Base-by-base conservation (phyloP, 2,113 vertebrate genomes). In the Elephas maximus region DNA sequence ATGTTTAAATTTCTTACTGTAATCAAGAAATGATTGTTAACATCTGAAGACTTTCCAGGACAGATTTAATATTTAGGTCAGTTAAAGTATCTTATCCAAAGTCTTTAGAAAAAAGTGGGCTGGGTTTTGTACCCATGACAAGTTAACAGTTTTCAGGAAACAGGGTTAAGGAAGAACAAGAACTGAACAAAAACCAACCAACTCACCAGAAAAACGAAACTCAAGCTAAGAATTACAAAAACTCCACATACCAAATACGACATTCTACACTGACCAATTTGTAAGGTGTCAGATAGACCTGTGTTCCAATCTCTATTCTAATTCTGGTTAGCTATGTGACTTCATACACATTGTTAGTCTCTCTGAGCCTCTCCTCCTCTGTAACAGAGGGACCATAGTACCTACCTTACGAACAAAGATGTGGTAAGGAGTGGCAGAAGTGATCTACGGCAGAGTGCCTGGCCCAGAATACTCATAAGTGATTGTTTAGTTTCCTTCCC, bases 51-150 rank as follows among this genome's bases (percentile, higher is more conserved):
- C 33, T 84, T 63, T 83, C 45, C 23, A 79, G 60, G 51, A 80
- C 89, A 88, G 73, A 82, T 86, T 91, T 95, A 82, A 48, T 67
- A 45, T 93, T 95, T 92, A 96, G 21, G 4, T 91, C 23, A 82
- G 51, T 44, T 88, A 45, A 86, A 76, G 2, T 45, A 45, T 89
- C 30, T 89, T 65, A 77, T 33, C 18, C 82, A 82, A 93, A 94
- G 65, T 87, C 53, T 91, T 88, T 93, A 71, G 90, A 85, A 81
- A 77, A 73, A 88, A 94, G 33, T 62, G 30, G 41, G 3, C 82
- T 93, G 67, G n/a, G 79, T 82, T 96, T 91, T 83, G 33, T 44
- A 62, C 62, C 26, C 73, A 17, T 71, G 65, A 51, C 30, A 90
- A 53, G 30, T 37, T 88, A 84, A 51, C 12, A 81, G 24, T 88